Conservation (phyloP, 2,797 vertebrate species). For the Pipistrellus pipistrellus region DNA sequence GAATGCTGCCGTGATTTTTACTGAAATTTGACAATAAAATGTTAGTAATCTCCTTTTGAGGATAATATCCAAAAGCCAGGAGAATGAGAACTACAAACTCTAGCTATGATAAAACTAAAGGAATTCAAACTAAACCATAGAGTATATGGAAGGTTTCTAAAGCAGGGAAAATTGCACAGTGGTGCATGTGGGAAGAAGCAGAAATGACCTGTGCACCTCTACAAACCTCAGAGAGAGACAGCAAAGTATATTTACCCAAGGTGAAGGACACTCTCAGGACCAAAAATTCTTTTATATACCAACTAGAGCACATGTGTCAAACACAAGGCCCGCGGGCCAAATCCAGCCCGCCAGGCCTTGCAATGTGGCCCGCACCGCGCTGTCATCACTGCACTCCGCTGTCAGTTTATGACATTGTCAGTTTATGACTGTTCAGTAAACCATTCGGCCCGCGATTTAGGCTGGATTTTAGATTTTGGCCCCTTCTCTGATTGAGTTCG, state of each 20-base stretch:
- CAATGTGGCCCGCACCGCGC: too few relatives aligned
- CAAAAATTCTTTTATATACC: neutral
- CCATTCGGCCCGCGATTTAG: too few relatives aligned
- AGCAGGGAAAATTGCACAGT: neutral
- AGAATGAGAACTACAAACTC: conserved; percentile 14
- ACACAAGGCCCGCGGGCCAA: too few relatives aligned
- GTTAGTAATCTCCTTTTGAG: neutral
- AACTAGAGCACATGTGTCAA: too few relatives aligned
- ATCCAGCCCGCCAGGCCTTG: too few relatives aligned
- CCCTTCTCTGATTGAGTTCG: too few relatives aligned
- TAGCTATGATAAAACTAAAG: neutral
- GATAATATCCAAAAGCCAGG: neutral
- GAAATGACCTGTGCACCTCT: neutral
- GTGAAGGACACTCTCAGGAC: neutral
- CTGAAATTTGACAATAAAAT: neutral
- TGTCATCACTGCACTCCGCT: too few relatives aligned
- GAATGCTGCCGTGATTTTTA: neutral
- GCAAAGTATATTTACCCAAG: neutral
- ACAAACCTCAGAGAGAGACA: neutral
- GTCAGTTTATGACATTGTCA: too few relatives aligned
- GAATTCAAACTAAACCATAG: neutral
- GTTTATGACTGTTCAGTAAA: too few relatives aligned
- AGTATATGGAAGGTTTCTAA: neutral
- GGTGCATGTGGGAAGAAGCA: neutral
- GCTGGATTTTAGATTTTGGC: too few relatives aligned